These are phyloP conservation scores for Sclerurus mexicanus DNA, from an alignment of 2,113 vertebrate genomes.

Conservation along the genomic window DNA sequence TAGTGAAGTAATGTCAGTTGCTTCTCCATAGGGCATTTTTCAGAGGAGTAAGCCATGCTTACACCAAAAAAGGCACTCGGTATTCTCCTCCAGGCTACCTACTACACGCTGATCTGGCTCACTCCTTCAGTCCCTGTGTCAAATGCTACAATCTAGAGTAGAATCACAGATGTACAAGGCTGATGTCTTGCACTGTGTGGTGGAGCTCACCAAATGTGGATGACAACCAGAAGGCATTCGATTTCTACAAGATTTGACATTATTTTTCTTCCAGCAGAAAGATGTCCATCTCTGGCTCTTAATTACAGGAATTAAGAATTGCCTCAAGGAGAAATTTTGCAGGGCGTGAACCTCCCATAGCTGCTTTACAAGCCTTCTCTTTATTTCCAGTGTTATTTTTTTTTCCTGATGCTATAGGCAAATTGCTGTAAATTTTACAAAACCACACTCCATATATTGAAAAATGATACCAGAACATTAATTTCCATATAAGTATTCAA, in stretches of 20 bases:
- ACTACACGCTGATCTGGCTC: rapidly evolving
- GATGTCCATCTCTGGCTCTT: not conserved
- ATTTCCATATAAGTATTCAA: not conserved
- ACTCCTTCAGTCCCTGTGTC: not conserved
- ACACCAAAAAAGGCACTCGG: not conserved
- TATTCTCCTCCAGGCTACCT: not conserved
- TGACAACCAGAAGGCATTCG: not conserved
- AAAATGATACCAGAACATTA: not conserved
- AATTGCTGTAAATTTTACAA: not conserved
- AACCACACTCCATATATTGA: not conserved
- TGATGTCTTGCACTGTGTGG: not conserved
- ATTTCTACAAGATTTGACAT: not conserved
- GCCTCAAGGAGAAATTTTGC: not conserved
- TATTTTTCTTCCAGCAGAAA: not conserved
- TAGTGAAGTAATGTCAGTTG: not conserved
- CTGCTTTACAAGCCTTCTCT: not conserved
- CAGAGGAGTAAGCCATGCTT: not conserved
- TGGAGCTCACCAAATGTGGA: not conserved
- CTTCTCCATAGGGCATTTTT: not conserved
- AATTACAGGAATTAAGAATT: not conserved
- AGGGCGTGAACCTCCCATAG: not conserved
- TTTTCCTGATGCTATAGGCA: not conserved
- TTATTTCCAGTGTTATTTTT: not conserved
- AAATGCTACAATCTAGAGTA: not conserved
- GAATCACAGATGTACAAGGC: not conserved